Evolutionary conservation across 2,113 vertebrate genomes (phyloP), one percentile per base, ranked within the genome.

Genomic region (Numida meleagris): DNA sequence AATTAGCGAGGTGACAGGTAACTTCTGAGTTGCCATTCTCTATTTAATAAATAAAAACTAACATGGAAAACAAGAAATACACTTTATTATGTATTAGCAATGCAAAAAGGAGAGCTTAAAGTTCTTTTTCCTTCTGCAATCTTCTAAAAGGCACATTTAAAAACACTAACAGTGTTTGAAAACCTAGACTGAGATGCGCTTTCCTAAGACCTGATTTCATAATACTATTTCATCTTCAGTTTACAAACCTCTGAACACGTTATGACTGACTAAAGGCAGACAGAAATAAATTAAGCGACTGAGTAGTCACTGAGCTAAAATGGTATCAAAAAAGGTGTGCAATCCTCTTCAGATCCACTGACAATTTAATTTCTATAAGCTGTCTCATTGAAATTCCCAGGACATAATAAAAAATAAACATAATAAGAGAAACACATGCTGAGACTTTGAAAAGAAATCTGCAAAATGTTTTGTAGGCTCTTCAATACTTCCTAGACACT

Each of bases 371-470:
- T 85, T 36, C 33, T 58, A 53, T 20, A 70, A 21, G 61, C 55
- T 0, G 0, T 25, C 38, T 70, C 38, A 71, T 14, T 61, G 43
- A 74, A 95, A 86, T 55, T 86, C 76, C 63, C 72, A 89, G 65
- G 59, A 74, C 10, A 12, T 33, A 91, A 93, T 29, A 27, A 88
- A 93, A 96, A 94, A 76, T 33, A 90, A 87, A 89, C 45, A 85
- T 43, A 45, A 71, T 89, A 89, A 55, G 6, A 93, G 6, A 91
- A 91, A 63, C 9, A 25, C 33, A 67, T 24, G 20, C 20, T 77
- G 42, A 3, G 67, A 86, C 79, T 89, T 92, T 57, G 55, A 48
- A 34, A 42, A 66, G 70, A 86, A 89, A 25, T 27, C 34, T 55
- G 25, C 58, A 83, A 89, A 51, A 34, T 6, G 3, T 75, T 78